Base-by-base conservation (phyloP, 2,888 invertebrate genomes). In the Lepidonotus clava region DNA sequence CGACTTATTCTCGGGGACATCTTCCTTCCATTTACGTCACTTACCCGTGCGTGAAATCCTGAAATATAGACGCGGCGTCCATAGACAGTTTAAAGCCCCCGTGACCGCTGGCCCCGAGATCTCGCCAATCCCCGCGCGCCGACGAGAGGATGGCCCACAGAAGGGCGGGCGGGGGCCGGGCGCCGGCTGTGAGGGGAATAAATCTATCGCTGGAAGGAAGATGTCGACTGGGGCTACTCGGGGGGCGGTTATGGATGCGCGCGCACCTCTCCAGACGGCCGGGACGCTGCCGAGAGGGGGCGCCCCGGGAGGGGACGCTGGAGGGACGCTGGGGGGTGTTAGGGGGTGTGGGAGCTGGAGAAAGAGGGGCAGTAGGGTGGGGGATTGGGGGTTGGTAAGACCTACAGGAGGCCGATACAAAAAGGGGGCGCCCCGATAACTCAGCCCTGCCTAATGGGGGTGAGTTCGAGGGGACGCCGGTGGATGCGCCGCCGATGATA, bases 41-140 rank as follows among this genome's bases (percentile, higher is more conserved):
- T 83, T 56, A 56, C 83, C 56, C 38, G 83, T 36, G 83, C 83
- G 83, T 83, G 83, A 83, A 83, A 83, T 83, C 83, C 56, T 83
- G 83, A 83, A 83, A 83, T 83, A 83, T 83, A 51, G 80, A 51
- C 80, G 46, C 11, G 41, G 18, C 40, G n/a, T 32, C 80, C 41
- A 80, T 80, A 80, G 80, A 41, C 80, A 80, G 80, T 46, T 80
- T 80, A 51, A 80, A 32, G 80, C 46, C 80, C 80, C 18, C 80
- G 80, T 80, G 80, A 41, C 80, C 11, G 41, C 1, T 34, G 46
- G 28, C 80, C 46, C 80, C 28, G 51, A 80, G 80, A 46, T 40
- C 80, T 46, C 80, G 51, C 46, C 80, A 80, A 80, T 80, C 80
- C 80, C 51, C 80, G 51, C 0, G 46, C 46, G 46, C 80, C 41